These are phyloP conservation scores for Macrochelys suwanniensis DNA, from an alignment of 2,797 vertebrate genomes.

Conservation along the genomic window DNA sequence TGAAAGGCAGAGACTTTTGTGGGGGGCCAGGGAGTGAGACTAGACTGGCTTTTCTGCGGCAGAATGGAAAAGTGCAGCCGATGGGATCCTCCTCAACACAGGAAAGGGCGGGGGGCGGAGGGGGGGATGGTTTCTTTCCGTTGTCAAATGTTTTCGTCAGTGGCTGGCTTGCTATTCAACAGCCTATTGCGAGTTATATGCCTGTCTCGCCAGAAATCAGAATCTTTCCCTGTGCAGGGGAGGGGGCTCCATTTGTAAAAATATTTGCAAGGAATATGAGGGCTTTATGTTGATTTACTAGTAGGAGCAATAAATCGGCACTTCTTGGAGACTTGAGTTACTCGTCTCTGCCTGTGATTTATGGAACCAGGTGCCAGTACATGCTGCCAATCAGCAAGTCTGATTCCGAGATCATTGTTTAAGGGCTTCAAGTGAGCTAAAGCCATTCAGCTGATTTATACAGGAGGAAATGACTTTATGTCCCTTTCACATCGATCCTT, in stretches of 20 bases:
- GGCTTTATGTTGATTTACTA: constrained; percentile 57
- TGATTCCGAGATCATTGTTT: background rate
- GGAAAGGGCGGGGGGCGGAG: background rate
- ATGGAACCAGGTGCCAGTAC: constrained; percentile 51
- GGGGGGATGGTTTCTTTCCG: background rate
- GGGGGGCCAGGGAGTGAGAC: background rate
- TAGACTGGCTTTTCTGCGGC: background rate
- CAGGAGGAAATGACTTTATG: constrained; percentile 44
- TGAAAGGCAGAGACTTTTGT: background rate
- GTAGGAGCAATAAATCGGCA: constrained; percentile 18
- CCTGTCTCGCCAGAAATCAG: background rate
- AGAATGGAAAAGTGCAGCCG: background rate
- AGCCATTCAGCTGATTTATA: constrained; percentile 38
- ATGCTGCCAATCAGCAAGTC: constrained; percentile 33
- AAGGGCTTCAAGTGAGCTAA: background rate
- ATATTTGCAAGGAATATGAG: background rate
- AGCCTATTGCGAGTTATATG: rapidly evolving
- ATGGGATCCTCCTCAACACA: rapidly evolving
- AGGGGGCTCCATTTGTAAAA: background rate
- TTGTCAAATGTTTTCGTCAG: background rate
- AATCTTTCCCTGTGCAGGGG: background rate
- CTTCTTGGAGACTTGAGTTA: constrained; percentile 23
- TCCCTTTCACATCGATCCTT: background rate
- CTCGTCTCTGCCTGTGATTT: background rate
- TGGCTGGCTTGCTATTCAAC: background rate